Percentiles rank a stretch among this genome's conserved stretches.
These are phyloP conservation scores for Lytechinus variegatus DNA, from an alignment of 35 echinoderm and acorn worm genomes.

Conservation along the genomic window DNA sequence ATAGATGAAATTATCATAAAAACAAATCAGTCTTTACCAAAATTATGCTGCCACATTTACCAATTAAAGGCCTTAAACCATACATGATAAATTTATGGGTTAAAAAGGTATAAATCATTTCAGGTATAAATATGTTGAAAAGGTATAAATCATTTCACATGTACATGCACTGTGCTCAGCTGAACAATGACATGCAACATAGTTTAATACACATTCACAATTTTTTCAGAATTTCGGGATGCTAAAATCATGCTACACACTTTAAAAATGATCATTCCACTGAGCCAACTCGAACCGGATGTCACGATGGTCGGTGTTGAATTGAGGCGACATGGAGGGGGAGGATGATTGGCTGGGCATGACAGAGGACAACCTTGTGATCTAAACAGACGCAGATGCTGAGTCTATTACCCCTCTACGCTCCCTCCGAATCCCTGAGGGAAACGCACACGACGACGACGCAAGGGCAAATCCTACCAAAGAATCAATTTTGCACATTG, in stretches of 20 bases:
- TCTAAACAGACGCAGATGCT: constrained; percentile 4
- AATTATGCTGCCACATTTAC: too few species aligned
- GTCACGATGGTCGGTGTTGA: background rate
- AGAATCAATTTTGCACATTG: constrained; percentile 37
- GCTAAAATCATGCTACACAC: background rate
- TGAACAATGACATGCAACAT: too few species aligned
- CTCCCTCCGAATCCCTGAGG: background rate
- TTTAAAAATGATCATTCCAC: background rate
- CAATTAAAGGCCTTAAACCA: too few species aligned
- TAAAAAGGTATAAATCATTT: too few species aligned
- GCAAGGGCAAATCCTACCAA: constrained; percentile 20
- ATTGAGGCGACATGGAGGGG: background rate
- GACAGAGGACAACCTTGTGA: constrained; percentile 9
- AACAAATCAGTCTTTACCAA: too few species aligned
- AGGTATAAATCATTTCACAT: too few species aligned
- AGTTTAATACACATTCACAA: too few species aligned
- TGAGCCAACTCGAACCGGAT: background rate
- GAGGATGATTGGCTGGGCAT: background rate
- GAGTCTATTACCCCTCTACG: constrained; percentile 23
- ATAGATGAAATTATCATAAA: too few species aligned
- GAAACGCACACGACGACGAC: background rate
- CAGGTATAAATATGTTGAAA: too few species aligned
- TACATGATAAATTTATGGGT: too few species aligned
- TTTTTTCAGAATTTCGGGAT: background rate
- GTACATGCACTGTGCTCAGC: too few species aligned